These are phyloP conservation scores for Chrysomallon squamiferum DNA, from an alignment of 1,140 invertebrate genomes.

Conservation along the genomic window DNA sequence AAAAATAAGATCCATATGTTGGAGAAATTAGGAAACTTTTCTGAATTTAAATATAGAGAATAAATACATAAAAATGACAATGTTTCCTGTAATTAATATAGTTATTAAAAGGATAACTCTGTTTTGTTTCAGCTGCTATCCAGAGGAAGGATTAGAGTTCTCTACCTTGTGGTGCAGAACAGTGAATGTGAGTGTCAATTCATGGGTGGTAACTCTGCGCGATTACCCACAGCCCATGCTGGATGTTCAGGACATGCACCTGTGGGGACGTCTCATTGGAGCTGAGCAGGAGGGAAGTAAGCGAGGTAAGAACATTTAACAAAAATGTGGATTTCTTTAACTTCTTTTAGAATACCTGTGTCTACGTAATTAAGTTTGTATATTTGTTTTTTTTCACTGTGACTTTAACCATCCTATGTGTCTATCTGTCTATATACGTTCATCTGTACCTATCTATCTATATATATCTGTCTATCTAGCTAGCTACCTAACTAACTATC, in stretches of 20 bases:
- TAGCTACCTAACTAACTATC: no score
- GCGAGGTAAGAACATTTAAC: conserved; percentile 69
- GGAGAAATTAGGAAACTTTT: no score
- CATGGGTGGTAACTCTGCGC: conserved; percentile 88
- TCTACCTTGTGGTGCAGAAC: conserved; percentile 90
- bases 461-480: no score
- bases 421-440: no score
- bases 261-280: conserved; percentile 89
- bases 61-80: no score
- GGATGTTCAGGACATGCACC: conserved; percentile 79
- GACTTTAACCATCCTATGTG: no score
- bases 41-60: no score
- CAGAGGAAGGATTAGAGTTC: conserved; percentile 89
- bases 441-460: no score
- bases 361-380: not conserved
- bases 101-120: no score
- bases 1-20: no score
- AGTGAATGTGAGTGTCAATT: conserved; percentile 79
- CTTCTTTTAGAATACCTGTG: conserved; percentile 13
- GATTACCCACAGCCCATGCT: conserved; percentile 95
- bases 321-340: not conserved
- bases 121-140: conserved; percentile 78
- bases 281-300: conserved; percentile 85
- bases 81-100: no score
- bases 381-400: no score